A percentile compares a stretch with the other conserved stretches of the same genome.
Conservation (phyloP, 2,113 vertebrate genomes). For the Ammodytes marinus region DNA sequence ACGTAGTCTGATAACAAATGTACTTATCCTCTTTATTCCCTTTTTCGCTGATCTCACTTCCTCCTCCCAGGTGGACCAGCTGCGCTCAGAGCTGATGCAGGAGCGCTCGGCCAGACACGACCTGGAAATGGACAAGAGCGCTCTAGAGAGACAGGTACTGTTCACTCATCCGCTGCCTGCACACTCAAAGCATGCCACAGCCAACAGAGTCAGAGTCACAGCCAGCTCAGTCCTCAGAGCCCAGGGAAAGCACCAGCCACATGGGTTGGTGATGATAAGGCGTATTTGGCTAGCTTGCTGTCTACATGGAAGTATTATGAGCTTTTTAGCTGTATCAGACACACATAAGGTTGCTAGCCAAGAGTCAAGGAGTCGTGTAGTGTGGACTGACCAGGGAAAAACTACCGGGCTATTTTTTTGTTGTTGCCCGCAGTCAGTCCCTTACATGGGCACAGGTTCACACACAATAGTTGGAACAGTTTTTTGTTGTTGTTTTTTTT, state of each 20-base stretch:
- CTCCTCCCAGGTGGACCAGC: constrained; percentile 89
- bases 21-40: neutral
- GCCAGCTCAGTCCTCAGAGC: too few relatives aligned
- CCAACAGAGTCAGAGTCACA: too few relatives aligned
- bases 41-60: neutral
- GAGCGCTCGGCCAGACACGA: constrained; percentile 91
- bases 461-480: neutral
- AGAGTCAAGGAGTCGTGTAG: too few relatives aligned
- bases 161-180: neutral
- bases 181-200: neutral
- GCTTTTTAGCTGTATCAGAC: too few relatives aligned
- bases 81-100: constrained; percentile 93
- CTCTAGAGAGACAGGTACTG: constrained; percentile 92
- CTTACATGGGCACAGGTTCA: neutral
- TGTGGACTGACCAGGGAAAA: too few relatives aligned
- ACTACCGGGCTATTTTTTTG: too few relatives aligned
- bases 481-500: neutral
- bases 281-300: too few relatives aligned
- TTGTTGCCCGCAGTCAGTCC: too few relatives aligned
- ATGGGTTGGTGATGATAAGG: too few relatives aligned
- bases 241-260: too few relatives aligned
- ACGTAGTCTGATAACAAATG: neutral
- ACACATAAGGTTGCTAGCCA: too few relatives aligned
- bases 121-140: constrained; percentile 95
- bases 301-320: too few relatives aligned